phyloP scores from a whole-genome alignment of 2,888 invertebrate genomes.

The Uloborus plumipes region DNA sequence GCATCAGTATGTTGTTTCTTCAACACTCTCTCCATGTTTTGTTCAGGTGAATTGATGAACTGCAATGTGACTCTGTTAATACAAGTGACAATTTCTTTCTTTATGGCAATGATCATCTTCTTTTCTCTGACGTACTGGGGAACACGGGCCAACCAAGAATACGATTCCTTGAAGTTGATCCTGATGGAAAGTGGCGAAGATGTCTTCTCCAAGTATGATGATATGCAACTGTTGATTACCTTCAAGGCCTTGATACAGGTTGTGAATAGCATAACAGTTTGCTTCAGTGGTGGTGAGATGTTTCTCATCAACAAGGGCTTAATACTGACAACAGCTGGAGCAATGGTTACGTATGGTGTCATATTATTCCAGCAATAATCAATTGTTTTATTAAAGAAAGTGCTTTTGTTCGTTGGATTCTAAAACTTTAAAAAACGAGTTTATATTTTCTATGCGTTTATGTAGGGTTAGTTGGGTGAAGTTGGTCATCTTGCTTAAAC shows the following conservation, averaged over 20 bases:
- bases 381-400: no score
- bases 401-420: no score
- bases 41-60: neutral
- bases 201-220: neutral
- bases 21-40: constrained; percentile 5
- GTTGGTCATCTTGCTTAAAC: no score
- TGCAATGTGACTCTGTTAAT: neutral
- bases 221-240: neutral
- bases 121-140: constrained; percentile 8
- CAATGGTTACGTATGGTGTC: constrained; percentile 36
- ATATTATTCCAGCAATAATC: constrained; percentile 11
- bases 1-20: constrained; percentile 30
- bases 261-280: neutral
- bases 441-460: no score
- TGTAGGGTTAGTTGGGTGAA: no score
- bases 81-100: constrained; percentile 5
- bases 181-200: constrained; percentile 12
- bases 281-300: constrained; percentile 33
- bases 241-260: constrained; percentile 11
- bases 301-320: constrained; percentile 18
- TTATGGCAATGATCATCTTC: constrained; percentile 26
- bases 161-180: constrained; percentile 13
- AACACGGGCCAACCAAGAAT: neutral
- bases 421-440: no score
- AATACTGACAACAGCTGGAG: constrained; percentile 29